Evolutionary conservation across 1,140 invertebrate genomes (phyloP), one percentile per base, ranked within the genome.

Genomic region (Drosophila equinoxialis): DNA sequence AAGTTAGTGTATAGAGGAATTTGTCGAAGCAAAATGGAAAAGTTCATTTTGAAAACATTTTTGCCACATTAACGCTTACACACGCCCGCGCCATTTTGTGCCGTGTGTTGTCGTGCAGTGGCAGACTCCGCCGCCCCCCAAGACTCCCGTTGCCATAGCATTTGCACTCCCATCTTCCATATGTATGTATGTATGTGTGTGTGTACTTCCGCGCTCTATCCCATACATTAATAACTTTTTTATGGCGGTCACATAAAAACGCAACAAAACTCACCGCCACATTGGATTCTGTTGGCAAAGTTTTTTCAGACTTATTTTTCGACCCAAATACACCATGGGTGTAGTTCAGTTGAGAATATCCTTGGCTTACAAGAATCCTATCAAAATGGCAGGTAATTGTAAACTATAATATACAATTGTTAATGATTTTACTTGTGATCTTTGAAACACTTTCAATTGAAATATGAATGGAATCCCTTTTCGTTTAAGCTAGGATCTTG

Each of bases 41-140:
- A 79, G 76, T 79, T 76, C 68, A 75, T 76, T 61, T 69, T 70
- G 61, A 71, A 83, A 86, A 77, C 76, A 84, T 89, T 89, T 87
- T 87, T 89, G 80, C 83, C 83, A 84, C 83, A 87, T 87, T 87
- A 89, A 87, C 83, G 83, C 83, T 79, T 89, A 74, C 73, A 87
- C 83, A 87, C 83, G 83, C 84, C 84, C 84, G 76, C 65, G 72
- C 72, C 79, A 86, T 86, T 86, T 87, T 80, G 70, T 70, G 68
- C 55, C 71, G 68, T 65, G 60, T 77, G 69, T 45, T 45, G 42
- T 17, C 14, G 45, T 51, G 17, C 45, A 48, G 17, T 48, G 14
- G 13, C 42, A 1, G 42, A 30, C 42, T 45, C n/a, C 42, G 1
- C 14, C 35, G n/a, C 35, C 35, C 14, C 11, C 41, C 13, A 26